Evolutionary conservation across 2,888 invertebrate genomes (phyloP), one percentile per base, ranked within the genome.

Genomic region (Galerucella calmariensis): DNA sequence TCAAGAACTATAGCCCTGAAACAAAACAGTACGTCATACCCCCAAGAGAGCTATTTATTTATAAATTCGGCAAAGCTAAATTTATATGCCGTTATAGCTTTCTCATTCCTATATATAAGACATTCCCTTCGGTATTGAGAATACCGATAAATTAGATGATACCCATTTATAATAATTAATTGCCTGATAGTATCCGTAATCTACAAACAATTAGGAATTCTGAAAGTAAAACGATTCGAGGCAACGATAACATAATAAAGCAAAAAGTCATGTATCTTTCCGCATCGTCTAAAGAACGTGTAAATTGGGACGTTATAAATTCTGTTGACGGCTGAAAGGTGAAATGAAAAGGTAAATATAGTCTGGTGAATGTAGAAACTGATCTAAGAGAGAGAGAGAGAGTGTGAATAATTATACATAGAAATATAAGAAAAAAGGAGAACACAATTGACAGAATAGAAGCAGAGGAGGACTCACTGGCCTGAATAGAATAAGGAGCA

Each of bases 301-400:
- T 71, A 74, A 74, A 74, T 74, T 74, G 74, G 74, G 58, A 71
- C 74, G 74, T 74, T 69, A 67, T 74, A 74, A 74, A 74, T 74
- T 74, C 62, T 63, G 56, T 67, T 59, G 72, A 48, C 70, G 27
- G 71, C 24, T 16, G 41, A 63, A 35, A 35, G 35, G 8, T 35
- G 35, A 35, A 35, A 69, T 74, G 67, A 69, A 69, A 74, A 69
- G 65, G 62, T 65, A 48, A 51, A 9, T 51, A 46, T 73, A 73
- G 73, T 69, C 20, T 63, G 35, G 73, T 51, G n/a, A 67, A 73
- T 67, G 24, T 58, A 11, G n/a, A n/a, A n/a, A n/a, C n/a, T n/a
- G n/a, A n/a, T n/a, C n/a, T n/a, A n/a, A n/a, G n/a, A n/a, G n/a
- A n/a, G 8, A 5, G 8, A 8, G 35, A 35, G 35, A 35, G 35